phyloP scores from a whole-genome alignment of 2,888 invertebrate genomes.

The Lagria hirta region DNA sequence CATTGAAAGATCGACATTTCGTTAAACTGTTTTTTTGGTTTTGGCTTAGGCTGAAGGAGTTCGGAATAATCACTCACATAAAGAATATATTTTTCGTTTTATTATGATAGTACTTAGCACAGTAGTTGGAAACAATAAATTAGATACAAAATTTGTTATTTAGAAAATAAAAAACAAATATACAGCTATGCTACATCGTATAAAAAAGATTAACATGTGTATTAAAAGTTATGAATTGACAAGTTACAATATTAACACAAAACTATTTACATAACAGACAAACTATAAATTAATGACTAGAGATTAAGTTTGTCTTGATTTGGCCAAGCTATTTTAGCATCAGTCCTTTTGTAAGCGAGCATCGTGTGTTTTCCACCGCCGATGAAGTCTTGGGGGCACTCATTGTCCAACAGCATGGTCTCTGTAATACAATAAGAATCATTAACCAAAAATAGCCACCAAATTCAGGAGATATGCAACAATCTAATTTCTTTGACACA shows the following conservation, averaged over 20 bases:
- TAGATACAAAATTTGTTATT: constrained; percentile 26
- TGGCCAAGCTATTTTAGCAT: constrained; percentile 97
- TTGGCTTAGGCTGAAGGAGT: no score
- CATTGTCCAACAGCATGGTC: constrained; percentile 82
- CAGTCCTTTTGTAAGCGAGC: constrained; percentile 92
- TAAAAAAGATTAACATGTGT: constrained; percentile 35
- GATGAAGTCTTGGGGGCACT: constrained; percentile 88
- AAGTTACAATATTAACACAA: constrained; percentile 25
- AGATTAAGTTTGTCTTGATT: constrained; percentile 54
- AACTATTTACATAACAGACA: constrained; percentile 22
- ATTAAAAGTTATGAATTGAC: constrained; percentile 29
- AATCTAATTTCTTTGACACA: no score
- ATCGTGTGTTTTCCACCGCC: constrained; percentile 81
- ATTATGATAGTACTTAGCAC: constrained; percentile 13
- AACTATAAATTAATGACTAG: constrained; percentile 36
- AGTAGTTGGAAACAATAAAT: constrained; percentile 26
- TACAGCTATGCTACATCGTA: constrained; percentile 40
- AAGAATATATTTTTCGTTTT: constrained; percentile 22
- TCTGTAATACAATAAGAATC: constrained; percentile 61
- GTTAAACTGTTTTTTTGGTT: no score
- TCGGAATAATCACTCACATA: no score
- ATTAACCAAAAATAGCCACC: neutral
- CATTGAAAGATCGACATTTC: no score
- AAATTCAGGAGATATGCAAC: no score
- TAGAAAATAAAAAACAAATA: constrained; percentile 27